Percentiles rank a stretch among this genome's conserved stretches.
phyloP scores from a whole-genome alignment of 2,113 vertebrate species.

The Scortum barcoo region DNA sequence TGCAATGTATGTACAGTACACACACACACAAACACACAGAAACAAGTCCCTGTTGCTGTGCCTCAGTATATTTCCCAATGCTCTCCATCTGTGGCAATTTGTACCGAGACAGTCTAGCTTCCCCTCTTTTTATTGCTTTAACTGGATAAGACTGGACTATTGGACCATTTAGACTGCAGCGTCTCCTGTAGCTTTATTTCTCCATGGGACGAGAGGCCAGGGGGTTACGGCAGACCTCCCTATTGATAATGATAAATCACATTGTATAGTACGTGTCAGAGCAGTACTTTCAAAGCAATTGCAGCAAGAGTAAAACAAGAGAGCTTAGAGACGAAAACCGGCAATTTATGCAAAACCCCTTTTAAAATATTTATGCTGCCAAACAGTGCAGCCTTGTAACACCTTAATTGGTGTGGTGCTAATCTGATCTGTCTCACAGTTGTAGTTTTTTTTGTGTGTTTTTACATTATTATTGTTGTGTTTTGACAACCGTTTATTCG shows the following conservation, averaged over 20 bases:
- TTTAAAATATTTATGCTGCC: constrained; percentile 16
- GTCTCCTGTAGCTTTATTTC: constrained; percentile 63
- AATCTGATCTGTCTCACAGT: not conserved
- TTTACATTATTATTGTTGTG: not conserved
- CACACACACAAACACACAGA: not conserved
- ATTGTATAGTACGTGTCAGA: constrained; percentile 1
- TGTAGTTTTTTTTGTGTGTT: not conserved
- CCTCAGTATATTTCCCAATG: constrained; percentile 67
- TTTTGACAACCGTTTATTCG: not conserved
- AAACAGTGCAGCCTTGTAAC: not conserved
- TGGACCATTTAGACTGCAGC: constrained; percentile 21
- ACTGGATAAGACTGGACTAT: constrained; percentile 63
- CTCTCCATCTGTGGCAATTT: constrained; percentile 67
- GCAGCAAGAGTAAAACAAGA: not conserved
- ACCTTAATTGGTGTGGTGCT: too few species aligned
- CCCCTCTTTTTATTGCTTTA: constrained; percentile 70
- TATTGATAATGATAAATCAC: constrained; percentile 52
- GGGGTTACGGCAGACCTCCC: constrained; percentile 15
- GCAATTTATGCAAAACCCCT: not conserved
- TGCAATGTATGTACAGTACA: constrained; percentile 12
- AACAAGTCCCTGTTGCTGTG: constrained; percentile 24
- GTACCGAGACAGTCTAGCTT: constrained; percentile 65
- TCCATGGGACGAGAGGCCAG: constrained; percentile 43
- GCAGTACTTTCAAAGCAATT: constrained; percentile 20
- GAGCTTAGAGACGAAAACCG: not conserved